Evolutionary conservation across 1,140 invertebrate genomes (phyloP).

Genomic region (Drosophila bocqueti): DNA sequence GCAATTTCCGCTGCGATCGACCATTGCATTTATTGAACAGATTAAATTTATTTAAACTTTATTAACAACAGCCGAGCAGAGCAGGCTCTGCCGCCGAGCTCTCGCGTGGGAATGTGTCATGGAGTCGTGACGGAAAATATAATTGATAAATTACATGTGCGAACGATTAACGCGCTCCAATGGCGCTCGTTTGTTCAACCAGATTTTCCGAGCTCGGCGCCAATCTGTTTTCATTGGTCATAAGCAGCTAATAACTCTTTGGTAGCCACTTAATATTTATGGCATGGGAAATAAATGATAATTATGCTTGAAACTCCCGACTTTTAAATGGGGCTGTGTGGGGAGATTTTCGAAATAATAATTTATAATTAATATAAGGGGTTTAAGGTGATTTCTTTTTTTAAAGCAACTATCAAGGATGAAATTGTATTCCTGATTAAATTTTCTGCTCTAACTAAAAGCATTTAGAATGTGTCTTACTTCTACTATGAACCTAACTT

Average conservation of each 20-base stretch:
- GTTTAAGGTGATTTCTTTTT: not conserved
- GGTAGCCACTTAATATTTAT: slow-evolving; percentile 16
- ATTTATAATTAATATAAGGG: not conserved
- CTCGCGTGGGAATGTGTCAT: slow-evolving; percentile 10
- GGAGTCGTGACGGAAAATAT: slow-evolving; percentile 37
- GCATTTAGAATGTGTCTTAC: no score
- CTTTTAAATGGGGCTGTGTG: slow-evolving; percentile 7
- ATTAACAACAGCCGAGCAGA: slow-evolving; percentile 53
- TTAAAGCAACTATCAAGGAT: not conserved
- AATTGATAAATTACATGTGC: slow-evolving; percentile 50
- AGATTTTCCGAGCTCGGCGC: slow-evolving; percentile 3
- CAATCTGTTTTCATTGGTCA: slow-evolving; percentile 25
- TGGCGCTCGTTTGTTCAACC: not conserved
- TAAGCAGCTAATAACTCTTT: slow-evolving; percentile 56
- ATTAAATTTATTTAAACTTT: slow-evolving; percentile 80
- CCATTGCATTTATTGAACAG: slow-evolving; percentile 65
- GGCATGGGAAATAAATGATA: slow-evolving; percentile 3
- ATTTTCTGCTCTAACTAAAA: not conserved
- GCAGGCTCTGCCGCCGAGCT: not conserved
- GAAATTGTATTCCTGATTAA: no score
- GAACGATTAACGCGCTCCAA: slow-evolving; percentile 26
- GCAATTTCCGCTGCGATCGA: slow-evolving; percentile 62
- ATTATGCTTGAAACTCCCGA: slow-evolving; percentile 2
- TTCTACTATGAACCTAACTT: not conserved
- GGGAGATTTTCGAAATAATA: slow-evolving; percentile 6